Evolutionary conservation across 1,140 invertebrate species (phyloP).

Genomic region (Tenebrio molitor): DNA sequence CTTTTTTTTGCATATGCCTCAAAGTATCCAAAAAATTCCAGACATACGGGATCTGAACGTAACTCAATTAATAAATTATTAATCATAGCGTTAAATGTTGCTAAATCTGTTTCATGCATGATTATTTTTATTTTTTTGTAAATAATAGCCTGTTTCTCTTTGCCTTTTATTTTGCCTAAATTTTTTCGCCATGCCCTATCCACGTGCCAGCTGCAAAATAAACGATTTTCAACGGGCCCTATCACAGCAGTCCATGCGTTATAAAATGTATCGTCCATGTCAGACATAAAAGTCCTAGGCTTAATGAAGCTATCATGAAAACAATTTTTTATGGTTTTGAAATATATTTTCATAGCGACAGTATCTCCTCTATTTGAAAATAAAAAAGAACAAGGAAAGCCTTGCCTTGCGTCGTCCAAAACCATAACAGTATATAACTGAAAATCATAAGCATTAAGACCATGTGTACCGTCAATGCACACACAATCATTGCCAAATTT

Average conservation of each 20-base stretch:
- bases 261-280: constrained; percentile 43
- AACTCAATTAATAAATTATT: background rate
- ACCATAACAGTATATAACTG: constrained; percentile 53
- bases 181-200: constrained; percentile 51
- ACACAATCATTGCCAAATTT: too few relatives aligned
- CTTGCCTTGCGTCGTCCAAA: constrained; percentile 53
- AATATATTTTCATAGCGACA: constrained; percentile 42
- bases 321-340: constrained; percentile 46
- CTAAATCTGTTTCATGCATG: background rate
- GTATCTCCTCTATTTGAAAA: constrained; percentile 54
- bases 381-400: constrained; percentile 54
- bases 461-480: constrained; percentile 55
- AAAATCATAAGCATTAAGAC: constrained; percentile 55
- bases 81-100: background rate
- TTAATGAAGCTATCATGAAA: constrained; percentile 36
- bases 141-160: constrained; percentile 39
- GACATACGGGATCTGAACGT: background rate
- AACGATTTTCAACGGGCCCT: constrained; percentile 10
- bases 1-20: background rate
- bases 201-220: constrained; percentile 51
- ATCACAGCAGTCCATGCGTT: constrained; percentile 52
- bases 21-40: background rate
- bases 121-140: constrained; percentile 48
- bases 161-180: constrained; percentile 49
- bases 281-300: constrained; percentile 49